Base-by-base conservation (phyloP, 1,140 invertebrate species). In the Thrips palmi region DNA sequence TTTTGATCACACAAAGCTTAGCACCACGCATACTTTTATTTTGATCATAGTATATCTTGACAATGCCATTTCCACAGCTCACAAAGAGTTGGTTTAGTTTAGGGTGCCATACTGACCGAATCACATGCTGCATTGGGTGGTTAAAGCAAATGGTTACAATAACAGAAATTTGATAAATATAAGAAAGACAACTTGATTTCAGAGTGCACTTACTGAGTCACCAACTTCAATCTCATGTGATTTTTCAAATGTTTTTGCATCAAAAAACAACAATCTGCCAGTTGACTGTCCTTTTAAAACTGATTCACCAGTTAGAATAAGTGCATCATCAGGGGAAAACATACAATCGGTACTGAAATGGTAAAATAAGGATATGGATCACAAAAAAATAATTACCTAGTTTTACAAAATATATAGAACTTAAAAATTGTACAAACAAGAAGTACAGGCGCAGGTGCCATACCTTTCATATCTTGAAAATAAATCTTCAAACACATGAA, bases 1-100 rank as follows among this genome's bases (percentile, higher is more conserved):
- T 74, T 57, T 92, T 92, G 0, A 78, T 70, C 7, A 82, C 77
- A 56, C 91, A 96, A 4, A 94, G 56, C 51, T 87, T 86, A 0
- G 91, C 93, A 2, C 93, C 93, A 25, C 92, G 64, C 24, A 86
- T 61, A 56, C 85, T 91, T 33, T 71, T 66, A 37, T 79, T 71
- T 2, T 80, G 71, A 57, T 96, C 89, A 48, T 96, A 98, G 49
- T 77, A 91, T 32, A 87, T 74, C 50, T 89, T 87, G 0, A 93
- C 74, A 2, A 71, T 66, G 0, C 94, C 94, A 61, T 96, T 85
- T 3, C 85, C 87, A 50, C 82, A 83, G 1, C 89, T 84, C 7
- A 91, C 72, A 41, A 97, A 84, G 41, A 98, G 77, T 53, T 99
- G 94, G 58, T 97, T 97, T 1, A 98, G 57, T 57, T 89, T 89